A percentile compares a stretch with the other conserved stretches of the same genome.
Evolutionary conservation across 2,888 invertebrate species (phyloP).

Genomic region (Morinoia aosen): DNA sequence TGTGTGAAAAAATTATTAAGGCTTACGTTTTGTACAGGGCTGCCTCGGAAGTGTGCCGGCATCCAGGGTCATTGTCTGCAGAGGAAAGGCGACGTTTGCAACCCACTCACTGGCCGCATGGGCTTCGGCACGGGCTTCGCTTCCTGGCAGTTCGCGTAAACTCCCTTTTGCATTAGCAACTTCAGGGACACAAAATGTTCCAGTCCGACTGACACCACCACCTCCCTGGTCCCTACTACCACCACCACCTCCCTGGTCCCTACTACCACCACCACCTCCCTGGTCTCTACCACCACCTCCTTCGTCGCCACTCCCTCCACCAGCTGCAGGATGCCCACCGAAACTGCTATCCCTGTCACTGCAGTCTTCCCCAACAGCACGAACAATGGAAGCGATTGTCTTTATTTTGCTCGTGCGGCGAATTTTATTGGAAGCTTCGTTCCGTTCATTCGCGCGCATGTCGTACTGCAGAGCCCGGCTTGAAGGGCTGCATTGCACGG

Average conservation of each 20-base stretch:
- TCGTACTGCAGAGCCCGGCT: background rate
- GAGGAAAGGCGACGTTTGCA: background rate
- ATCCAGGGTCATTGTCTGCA: constrained; percentile 21
- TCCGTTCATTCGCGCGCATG: background rate
- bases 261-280: background rate
- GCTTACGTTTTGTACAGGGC: constrained; percentile 5
- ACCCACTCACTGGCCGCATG: background rate
- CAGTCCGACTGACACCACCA: background rate
- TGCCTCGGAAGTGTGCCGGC: constrained; percentile 12
- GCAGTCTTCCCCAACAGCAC: background rate
- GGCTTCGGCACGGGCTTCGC: background rate
- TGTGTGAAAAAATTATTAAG: background rate
- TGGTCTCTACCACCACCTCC: background rate
- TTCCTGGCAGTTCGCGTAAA: background rate
- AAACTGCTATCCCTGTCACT: background rate
- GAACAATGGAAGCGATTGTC: constrained; percentile 9
- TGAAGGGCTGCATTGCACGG: background rate
- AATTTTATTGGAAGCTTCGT: background rate
- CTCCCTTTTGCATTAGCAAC: background rate
- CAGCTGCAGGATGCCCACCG: background rate
- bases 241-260: background rate
- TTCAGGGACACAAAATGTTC: constrained; percentile 15
- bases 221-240: background rate
- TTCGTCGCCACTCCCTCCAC: background rate
- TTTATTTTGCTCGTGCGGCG: background rate